Percentiles rank a stretch among this genome's conserved stretches.
These are phyloP conservation scores for Micronycteris hirsuta DNA, from an alignment of 2,113 vertebrate genomes.

Conservation along the genomic window DNA sequence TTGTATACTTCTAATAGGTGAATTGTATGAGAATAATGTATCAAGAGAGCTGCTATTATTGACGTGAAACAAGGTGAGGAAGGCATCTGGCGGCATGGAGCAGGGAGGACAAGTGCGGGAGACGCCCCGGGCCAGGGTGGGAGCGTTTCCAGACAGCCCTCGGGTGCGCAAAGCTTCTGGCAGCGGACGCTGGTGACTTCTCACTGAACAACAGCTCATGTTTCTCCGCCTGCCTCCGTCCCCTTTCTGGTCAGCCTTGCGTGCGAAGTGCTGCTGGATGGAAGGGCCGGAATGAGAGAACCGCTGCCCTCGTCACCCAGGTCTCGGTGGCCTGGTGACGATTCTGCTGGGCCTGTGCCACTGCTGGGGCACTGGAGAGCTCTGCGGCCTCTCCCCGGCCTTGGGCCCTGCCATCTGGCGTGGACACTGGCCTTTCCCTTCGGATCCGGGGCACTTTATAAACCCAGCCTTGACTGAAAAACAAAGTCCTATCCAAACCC, in stretches of 20 bases:
- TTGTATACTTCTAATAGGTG: not conserved
- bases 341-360: not conserved
- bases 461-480: conserved; percentile 45
- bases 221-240: not conserved
- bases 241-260: not conserved
- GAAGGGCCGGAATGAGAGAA: not conserved
- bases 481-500: conserved; percentile 50
- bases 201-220: not conserved
- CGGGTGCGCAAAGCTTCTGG: not conserved
- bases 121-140: not conserved
- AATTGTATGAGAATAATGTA: not conserved
- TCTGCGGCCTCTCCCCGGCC: not conserved
- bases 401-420: conserved; percentile 34
- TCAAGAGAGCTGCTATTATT: not conserved
- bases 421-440: conserved; percentile 16
- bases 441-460: conserved; percentile 29
- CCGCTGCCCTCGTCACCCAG: not conserved
- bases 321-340: not conserved
- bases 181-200: not conserved
- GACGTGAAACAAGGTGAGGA: not conserved
- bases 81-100: not conserved
- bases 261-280: not conserved
- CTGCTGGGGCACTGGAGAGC: not conserved
- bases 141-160: not conserved
- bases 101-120: not conserved